phyloP scores from a whole-genome alignment of 2,888 invertebrate genomes.

The Cartodere bifasciata region DNA sequence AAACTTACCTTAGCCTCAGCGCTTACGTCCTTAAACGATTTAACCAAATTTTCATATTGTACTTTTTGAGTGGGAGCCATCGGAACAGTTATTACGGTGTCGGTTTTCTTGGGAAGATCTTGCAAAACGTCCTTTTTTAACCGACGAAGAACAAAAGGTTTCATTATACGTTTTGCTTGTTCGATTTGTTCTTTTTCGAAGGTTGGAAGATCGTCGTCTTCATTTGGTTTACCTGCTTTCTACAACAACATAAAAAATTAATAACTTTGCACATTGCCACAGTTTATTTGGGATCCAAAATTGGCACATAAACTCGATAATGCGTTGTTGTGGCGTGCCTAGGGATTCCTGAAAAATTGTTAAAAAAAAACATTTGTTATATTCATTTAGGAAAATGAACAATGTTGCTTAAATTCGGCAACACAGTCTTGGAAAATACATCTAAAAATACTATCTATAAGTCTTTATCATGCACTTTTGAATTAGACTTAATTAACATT shows the following conservation, averaged over 20 bases:
- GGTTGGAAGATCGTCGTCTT: conserved; percentile 51
- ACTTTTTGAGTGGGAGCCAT: conserved; percentile 62
- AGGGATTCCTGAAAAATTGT: too few species aligned
- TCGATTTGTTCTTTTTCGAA: conserved; percentile 84
- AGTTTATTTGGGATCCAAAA: too few species aligned
- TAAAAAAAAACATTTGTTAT: too few species aligned
- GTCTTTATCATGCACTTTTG: too few species aligned
- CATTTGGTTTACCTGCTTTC: conserved; percentile 41
- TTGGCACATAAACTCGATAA: too few species aligned
- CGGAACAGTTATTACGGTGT: conserved; percentile 50
- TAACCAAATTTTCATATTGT: conserved; percentile 63
- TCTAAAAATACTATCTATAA: too few species aligned
- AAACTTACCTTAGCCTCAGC: conserved; percentile 32
- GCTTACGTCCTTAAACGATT: conserved; percentile 48
- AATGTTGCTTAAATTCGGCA: too few species aligned
- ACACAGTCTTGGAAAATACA: too few species aligned
- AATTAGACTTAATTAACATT: too few species aligned
- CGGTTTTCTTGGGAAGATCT: conserved; percentile 74
- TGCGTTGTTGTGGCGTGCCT: too few species aligned
- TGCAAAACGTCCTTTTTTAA: conserved; percentile 76
- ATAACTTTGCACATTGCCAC: too few species aligned
- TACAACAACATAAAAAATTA: conserved; percentile 19
- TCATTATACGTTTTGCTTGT: conserved; percentile 91
- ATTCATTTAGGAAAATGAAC: too few species aligned
- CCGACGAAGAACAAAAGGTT: conserved; percentile 83